Percentiles rank a stretch among this genome's conserved stretches.
Conservation (phyloP, 1,140 invertebrate species). For the Phenacoccus solenopsis region DNA sequence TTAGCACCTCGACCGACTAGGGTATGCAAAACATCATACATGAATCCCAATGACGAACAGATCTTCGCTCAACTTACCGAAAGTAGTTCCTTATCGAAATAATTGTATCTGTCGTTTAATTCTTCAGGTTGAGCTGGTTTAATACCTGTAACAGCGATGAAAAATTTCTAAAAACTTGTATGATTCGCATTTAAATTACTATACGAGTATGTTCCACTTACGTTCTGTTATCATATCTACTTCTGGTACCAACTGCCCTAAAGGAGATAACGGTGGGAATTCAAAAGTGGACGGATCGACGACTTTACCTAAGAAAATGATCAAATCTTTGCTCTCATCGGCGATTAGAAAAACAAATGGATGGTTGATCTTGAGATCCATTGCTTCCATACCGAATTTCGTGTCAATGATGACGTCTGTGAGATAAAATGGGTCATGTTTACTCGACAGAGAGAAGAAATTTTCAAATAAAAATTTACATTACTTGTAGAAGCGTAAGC, state of each 20-base stretch:
- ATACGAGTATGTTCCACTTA: too few relatives aligned
- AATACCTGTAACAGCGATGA: background rate
- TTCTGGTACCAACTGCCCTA: too few relatives aligned
- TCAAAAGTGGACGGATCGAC: conserved; percentile 42
- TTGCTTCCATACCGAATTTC: conserved; percentile 48
- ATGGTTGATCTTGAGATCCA: conserved; percentile 49
- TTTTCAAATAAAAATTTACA: too few relatives aligned
- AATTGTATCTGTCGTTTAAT: conserved; percentile 1
- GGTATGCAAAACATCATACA: too few relatives aligned
- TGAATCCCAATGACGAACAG: background rate
- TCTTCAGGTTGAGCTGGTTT: background rate
- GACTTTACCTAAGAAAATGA: conserved; percentile 58
- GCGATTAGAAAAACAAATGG: conserved; percentile 72
- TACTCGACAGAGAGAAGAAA: too few relatives aligned
- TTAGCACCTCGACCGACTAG: too few relatives aligned
- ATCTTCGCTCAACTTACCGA: background rate
- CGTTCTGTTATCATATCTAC: too few relatives aligned
- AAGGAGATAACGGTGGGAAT: background rate
- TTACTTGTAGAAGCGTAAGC: conserved; percentile 63
- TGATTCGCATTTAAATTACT: too few relatives aligned
- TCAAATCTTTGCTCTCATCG: conserved; percentile 51
- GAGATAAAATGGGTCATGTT: conserved; percentile 25
- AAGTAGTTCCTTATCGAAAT: conserved; percentile 18
- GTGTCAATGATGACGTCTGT: conserved; percentile 52
- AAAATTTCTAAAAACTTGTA: too few relatives aligned